These are phyloP conservation scores for Salarias fasciatus DNA, from an alignment of 2,797 vertebrate species.

Conservation along the genomic window DNA sequence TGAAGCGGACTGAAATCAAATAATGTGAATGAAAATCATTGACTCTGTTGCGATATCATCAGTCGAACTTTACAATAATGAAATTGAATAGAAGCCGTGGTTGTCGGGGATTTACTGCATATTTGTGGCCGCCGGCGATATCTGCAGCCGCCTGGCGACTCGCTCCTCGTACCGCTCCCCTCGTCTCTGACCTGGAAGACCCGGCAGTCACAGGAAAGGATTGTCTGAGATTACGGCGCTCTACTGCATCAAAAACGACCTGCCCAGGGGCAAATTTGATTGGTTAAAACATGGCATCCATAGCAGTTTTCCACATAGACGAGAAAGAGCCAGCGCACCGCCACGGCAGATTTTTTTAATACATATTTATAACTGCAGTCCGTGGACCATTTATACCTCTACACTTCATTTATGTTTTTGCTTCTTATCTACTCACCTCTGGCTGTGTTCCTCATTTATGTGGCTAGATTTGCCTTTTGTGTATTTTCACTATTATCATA, in stretches of 20 bases:
- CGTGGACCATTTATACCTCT: constrained; percentile 74
- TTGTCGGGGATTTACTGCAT: constrained; percentile 74
- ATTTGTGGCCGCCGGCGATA: constrained; percentile 79
- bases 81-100: constrained; percentile 54
- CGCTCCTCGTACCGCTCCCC: constrained; percentile 69
- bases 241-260: constrained; percentile 75
- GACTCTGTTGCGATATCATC: constrained; percentile 28
- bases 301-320: constrained; percentile 75
- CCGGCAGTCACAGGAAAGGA: constrained; percentile 81
- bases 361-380: constrained; percentile 79
- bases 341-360: constrained; percentile 71
- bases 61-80: constrained; percentile 74
- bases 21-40: constrained; percentile 6
- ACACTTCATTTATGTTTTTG: constrained; percentile 75
- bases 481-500: constrained; percentile 68
- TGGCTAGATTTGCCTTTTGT: constrained; percentile 69
- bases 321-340: constrained; percentile 62
- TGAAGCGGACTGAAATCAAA: constrained; percentile 2
- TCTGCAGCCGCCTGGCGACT: constrained; percentile 69
- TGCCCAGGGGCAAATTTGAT: constrained; percentile 89
- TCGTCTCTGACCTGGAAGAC: constrained; percentile 66
- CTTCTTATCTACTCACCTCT: constrained; percentile 77
- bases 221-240: constrained; percentile 85
- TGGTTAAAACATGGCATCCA: constrained; percentile 83
- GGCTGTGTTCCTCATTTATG: constrained; percentile 76